These are phyloP conservation scores for Hemicrepidius hirtus DNA, from an alignment of 2,888 invertebrate genomes.

Conservation along the genomic window DNA sequence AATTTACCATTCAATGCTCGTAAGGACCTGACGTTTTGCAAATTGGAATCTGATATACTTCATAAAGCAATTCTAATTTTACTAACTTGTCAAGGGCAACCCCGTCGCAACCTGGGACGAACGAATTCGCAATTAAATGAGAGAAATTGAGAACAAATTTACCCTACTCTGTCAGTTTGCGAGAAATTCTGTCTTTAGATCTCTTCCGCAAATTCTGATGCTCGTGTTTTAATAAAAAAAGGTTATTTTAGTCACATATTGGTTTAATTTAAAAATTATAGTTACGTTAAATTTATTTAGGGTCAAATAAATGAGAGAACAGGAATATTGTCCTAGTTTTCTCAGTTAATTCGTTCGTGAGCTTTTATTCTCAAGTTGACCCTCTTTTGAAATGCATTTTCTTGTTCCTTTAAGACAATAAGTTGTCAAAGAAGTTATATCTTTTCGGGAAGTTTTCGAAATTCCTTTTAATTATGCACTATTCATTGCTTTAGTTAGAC, in stretches of 20 bases:
- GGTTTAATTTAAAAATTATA: no score
- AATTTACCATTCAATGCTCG: slow-evolving; percentile 7
- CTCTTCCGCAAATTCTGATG: not conserved
- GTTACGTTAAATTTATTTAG: no score
- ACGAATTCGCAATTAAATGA: slow-evolving; percentile 34
- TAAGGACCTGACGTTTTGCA: slow-evolving; percentile 4
- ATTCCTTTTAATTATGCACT: not conserved
- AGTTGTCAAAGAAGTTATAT: not conserved
- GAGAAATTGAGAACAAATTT: slow-evolving; percentile 13
- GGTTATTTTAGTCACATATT: no score
- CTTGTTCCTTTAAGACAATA: not conserved
- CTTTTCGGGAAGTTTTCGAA: not conserved
- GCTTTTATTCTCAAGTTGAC: not conserved
- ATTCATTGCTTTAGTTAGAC: no score
- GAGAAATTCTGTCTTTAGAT: not conserved
- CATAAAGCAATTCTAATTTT: slow-evolving; percentile 34
- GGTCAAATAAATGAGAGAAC: no score
- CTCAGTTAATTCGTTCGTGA: not conserved
- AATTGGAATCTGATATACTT: slow-evolving; percentile 31
- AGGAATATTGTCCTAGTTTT: no score
- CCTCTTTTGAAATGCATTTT: slow-evolving; percentile 17
- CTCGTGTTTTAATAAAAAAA: no score
- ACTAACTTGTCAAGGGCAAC: slow-evolving; percentile 16
- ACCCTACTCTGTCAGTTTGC: not conserved
- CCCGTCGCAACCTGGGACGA: slow-evolving; percentile 17